Base-by-base conservation (phyloP, 2,888 invertebrate species). In the Archips crataeganus region DNA sequence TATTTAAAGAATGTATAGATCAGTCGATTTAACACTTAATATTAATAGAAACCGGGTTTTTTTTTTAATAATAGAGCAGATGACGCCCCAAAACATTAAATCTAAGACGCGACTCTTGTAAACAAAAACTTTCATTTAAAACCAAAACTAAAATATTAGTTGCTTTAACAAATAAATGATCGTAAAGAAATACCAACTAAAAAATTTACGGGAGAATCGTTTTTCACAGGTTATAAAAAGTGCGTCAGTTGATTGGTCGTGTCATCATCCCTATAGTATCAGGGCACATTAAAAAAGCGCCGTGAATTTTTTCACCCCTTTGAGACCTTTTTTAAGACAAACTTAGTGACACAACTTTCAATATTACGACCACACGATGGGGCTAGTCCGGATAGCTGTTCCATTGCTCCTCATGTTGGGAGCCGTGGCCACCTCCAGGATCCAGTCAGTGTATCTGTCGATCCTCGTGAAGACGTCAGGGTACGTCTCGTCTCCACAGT, bases 381-480 rank as follows among this genome's bases (percentile, higher is more conserved):
- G 72, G 68, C 75, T 81, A 60, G 76, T 65, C 23, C 75, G 80
- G 15, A 76, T 72, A 10, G 54, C 66, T 63, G 42, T 75, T 13
- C 34, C 76, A 59, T 78, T 78, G 0, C 62, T 49, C 49, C 36
- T 69, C 15, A n/a, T 42, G 42, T 1, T 66, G 0, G 83, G 79
- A 0, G 85, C 61, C 3, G 76, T 49, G 0, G 90, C 85, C 0
- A 83, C 86, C 0, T 75, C 77, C 70, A 91, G n/a, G 59, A 91
- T 87, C 91, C 91, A 91, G 76, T 81, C 34, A 8, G 89, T 89
- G 79, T 75, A 79, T 23, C 80, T 77, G 68, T 89, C 88, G 2
- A 87, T 71, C 75, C 89, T 86, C 63, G 85, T 85, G 80, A 88
- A 90, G 2, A 89, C 79, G 34, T 88, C 85, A 0, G 91, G 90